A percentile compares a stretch with the other conserved stretches of the same genome.
Evolutionary conservation across 2,888 invertebrate species (phyloP).

Genomic region (Drosophila paramelanica): DNA sequence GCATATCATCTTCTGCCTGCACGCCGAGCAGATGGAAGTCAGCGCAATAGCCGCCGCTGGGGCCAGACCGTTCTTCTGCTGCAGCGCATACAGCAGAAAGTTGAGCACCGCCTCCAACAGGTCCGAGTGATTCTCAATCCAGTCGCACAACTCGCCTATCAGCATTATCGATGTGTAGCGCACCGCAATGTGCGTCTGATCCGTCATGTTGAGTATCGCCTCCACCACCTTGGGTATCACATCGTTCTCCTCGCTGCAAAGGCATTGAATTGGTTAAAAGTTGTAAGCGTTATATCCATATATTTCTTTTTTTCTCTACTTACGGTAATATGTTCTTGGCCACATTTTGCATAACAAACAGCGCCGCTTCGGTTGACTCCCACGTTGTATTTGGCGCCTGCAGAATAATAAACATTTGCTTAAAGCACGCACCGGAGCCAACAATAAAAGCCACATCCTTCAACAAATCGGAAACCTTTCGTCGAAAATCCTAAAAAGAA

Average conservation of each 20-base stretch:
- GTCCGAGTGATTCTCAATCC: conserved; percentile 95
- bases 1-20: conserved; percentile 90
- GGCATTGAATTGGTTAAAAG: not conserved
- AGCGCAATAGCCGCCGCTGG: conserved; percentile 93
- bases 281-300: too few relatives aligned
- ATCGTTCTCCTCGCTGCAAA: conserved; percentile 93
- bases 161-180: conserved; percentile 94
- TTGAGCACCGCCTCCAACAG: conserved; percentile 93
- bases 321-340: conserved; percentile 97
- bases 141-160: conserved; percentile 96
- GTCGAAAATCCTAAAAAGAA: conserved; percentile 88
- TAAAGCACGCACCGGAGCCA: conserved; percentile 95
- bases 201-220: conserved; percentile 94
- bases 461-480: conserved; percentile 95
- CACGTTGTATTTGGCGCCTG: conserved; percentile 91
- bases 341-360: conserved; percentile 97
- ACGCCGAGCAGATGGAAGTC: conserved; percentile 93
- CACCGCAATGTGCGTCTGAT: conserved; percentile 93
- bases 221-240: conserved; percentile 97
- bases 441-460: conserved; percentile 99
- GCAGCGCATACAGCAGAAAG: conserved; percentile 90
- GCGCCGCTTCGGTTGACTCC: conserved; percentile 96
- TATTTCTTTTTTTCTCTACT: too few relatives aligned
- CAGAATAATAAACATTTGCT: conserved; percentile 94
- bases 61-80: conserved; percentile 89